Base-by-base conservation (phyloP, 1,140 invertebrate species). In the Cotesia vestalis region DNA sequence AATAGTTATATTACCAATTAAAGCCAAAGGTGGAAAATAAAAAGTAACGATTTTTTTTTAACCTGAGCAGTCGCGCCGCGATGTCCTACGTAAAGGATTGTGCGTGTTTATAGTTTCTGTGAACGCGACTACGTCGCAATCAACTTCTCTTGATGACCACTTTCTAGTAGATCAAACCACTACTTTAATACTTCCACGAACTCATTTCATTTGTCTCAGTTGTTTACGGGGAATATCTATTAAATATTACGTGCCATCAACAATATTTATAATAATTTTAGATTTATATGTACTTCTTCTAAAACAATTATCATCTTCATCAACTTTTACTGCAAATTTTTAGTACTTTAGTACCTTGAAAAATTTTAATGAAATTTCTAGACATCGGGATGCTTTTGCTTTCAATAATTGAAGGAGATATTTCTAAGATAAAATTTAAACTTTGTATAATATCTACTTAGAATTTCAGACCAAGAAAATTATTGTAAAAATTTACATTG, bases 91-190 rank as follows among this genome's bases (percentile, higher is more conserved):
- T 46, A 11, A n/a, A 46, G 69, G 68, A 75, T 74, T 63, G 75
- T 76, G 77, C 75, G 75, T 74, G 73, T 79, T 79, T 78, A 79
- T 73, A 73, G 75, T 73, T 79, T 78, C 78, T 63, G 57, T 75
- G 78, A 79, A 79, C 69, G 66, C 73, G 27, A 27, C 27, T 27
- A 27, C 1, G 46, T 74, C 66, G 60, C 78, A 74, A 78, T 77
- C 73, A 77, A 59, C 69, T 66, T 55, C 61, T 38, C 72, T 71
- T 76, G 73, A 79, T 75, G 77, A 69, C 64, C 66, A 74, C 73
- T 75, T 70, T 75, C 71, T 64, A 59, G 52, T 20, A 64, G 52
- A 73, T 78, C 73, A 70, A 75, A 70, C 69, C 60, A 57, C 60
- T 27, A 60, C 59, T 70, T 76, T 76, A 69, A 40, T 12, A 40